phyloP scores from a whole-genome alignment of 2,113 vertebrate genomes.

The Eulacestoma nigropectus region DNA sequence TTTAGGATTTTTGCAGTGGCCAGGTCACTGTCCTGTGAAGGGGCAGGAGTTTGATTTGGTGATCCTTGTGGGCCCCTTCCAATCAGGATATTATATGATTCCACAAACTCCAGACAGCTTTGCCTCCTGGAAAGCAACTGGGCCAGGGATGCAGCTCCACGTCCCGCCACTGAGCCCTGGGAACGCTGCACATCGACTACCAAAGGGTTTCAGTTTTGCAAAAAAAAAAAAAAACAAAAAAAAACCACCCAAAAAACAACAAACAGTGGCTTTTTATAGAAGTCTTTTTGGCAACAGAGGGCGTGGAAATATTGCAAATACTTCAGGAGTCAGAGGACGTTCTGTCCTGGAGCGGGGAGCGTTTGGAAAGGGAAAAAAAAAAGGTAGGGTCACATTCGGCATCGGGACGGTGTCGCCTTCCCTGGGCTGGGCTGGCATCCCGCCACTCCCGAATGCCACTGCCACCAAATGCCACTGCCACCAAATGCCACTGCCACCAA shows the following conservation, averaged over 20 bases:
- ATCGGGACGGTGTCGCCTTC: neutral
- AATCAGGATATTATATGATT: neutral
- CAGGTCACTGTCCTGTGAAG: neutral
- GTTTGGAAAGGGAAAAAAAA: neutral
- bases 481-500: neutral
- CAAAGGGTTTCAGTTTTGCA: neutral
- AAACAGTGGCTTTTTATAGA: constrained; percentile 44
- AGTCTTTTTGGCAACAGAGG: neutral
- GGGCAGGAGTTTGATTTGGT: neutral
- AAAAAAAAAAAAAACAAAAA: neutral
- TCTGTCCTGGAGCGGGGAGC: neutral
- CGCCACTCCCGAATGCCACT: neutral
- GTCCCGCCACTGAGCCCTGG: neutral
- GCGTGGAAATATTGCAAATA: constrained; percentile 56
- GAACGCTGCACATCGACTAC: neutral
- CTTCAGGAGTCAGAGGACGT: constrained; percentile 58
- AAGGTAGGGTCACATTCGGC: neutral
- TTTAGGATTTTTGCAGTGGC: neutral
- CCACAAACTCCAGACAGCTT: neutral
- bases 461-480: neutral
- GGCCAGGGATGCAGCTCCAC: rapidly evolving
- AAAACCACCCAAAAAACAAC: neutral
- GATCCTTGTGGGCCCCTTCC: neutral
- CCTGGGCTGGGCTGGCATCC: neutral
- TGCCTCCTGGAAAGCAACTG: neutral